A percentile compares a stretch with the other conserved stretches of the same genome.
phyloP scores from a whole-genome alignment of 2,797 vertebrate genomes.

The Mionectes olivaceus region DNA sequence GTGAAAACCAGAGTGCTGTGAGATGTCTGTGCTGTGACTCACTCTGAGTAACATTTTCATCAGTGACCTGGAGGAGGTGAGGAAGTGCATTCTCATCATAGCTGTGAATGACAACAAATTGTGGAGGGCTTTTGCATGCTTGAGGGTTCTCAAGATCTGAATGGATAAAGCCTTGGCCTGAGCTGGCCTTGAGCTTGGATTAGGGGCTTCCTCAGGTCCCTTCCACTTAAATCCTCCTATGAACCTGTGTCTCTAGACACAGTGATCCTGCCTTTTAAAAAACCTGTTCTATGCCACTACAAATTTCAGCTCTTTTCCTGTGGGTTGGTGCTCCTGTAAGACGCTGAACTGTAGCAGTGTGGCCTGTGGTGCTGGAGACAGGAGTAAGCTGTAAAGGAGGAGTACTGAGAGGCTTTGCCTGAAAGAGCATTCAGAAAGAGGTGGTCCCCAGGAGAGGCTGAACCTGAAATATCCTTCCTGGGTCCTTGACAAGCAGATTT shows the following conservation, averaged over 20 bases:
- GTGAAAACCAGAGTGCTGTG: background rate
- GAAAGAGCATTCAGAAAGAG: background rate
- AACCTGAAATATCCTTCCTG: background rate
- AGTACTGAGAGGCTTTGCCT: background rate
- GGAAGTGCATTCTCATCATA: background rate
- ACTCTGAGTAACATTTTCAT: fast-evolving
- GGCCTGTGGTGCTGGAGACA: background rate
- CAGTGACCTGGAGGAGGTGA: background rate
- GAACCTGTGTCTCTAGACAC: background rate
- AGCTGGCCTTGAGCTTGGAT: background rate
- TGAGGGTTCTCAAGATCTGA: background rate
- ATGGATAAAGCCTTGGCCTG: background rate
- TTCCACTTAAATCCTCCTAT: background rate
- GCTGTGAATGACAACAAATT: background rate
- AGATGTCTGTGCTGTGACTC: background rate
- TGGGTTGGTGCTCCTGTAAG: background rate
- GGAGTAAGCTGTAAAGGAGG: background rate
- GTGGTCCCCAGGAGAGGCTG: background rate
- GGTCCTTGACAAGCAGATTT: background rate
- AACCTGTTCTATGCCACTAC: background rate
- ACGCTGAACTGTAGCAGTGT: background rate
- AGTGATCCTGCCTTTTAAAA: background rate
- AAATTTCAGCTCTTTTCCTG: background rate
- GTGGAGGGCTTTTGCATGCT: background rate
- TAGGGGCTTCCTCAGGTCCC: background rate